Base-by-base conservation (phyloP, 2,113 vertebrate species). In the Monopterus albus region DNA sequence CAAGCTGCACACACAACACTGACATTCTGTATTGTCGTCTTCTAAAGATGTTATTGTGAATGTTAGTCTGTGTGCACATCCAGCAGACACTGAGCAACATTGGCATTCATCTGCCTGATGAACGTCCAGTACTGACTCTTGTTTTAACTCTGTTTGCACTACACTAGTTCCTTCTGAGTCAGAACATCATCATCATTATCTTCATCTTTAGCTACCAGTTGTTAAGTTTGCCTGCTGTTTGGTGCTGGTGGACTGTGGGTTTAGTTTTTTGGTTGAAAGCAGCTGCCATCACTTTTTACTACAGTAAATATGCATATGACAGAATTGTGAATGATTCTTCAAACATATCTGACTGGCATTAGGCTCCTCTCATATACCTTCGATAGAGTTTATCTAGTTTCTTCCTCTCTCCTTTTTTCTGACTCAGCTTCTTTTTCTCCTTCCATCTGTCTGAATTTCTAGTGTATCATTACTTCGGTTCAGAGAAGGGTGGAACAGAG, bases 381-480 rank as follows among this genome's bases (percentile, higher is more conserved):
- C 42, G 45, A 38, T 15, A 26, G 12, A 13, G n/a, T 50, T 60
- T 25, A 61, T 64, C 29, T 75, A 12, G 52, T 57, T 65, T 58
- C 31, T 36, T 50, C 21, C 12, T 57, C 21, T 75, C 40, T 35
- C 40, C 13, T 50, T 36, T 35, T 39, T 17, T 38, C 43, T 78
- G 26, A 58, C 65, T 59, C 78, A 66, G 69, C 69, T 67, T 53
- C 49, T 75, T 39, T 64, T 46, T 33, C 52, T 62, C 21, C 59
- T 58, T 76, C 74, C 52, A 57, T 81, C 28, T 70, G 70, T 69
- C 49, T 71, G 63, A 69, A 49, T 60, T 83, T 72, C 47, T 56
- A 31, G 68, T 69, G 35, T 79, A 71, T 83, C 72, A 61, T 82
- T 75, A 78, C 76, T 82, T 76, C 62, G 55, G 74, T 83, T 83